Evolutionary conservation across 2,113 vertebrate species (phyloP).

Genomic region (Vimba vimba): DNA sequence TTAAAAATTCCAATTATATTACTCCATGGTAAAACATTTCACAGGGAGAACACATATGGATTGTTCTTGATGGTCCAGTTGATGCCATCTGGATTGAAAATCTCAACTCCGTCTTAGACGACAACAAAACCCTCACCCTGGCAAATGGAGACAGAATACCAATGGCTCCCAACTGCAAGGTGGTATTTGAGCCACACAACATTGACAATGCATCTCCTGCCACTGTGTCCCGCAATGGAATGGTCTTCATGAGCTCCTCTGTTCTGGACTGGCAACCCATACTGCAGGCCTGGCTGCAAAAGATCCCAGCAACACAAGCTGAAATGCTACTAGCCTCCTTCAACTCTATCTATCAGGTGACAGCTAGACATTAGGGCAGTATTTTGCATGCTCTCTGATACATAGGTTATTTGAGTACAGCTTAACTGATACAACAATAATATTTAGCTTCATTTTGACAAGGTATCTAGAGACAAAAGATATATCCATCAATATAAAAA

Average conservation of each 20-base stretch:
- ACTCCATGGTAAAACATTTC: neutral
- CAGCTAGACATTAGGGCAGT: neutral
- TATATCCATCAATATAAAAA: neutral
- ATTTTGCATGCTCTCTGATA: neutral
- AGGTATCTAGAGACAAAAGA: neutral
- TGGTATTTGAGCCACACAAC: conserved; percentile 81
- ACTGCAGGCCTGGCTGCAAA: conserved; percentile 77
- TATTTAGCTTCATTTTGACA: neutral
- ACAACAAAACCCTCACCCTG: conserved; percentile 81
- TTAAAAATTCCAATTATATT: neutral
- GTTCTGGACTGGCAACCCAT: conserved; percentile 77
- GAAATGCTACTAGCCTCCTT: conserved; percentile 75
- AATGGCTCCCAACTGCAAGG: conserved; percentile 80
- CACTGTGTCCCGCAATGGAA: conserved; percentile 80
- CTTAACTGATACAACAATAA: neutral
- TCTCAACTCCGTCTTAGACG: conserved; percentile 78
- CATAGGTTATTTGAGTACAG: neutral
- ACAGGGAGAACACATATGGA: conserved; percentile 79
- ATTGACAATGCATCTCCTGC: conserved; percentile 83
- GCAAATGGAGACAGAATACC: conserved; percentile 80
- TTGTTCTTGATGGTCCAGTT: conserved; percentile 78
- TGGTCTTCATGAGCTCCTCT: conserved; percentile 83
- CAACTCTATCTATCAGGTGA: conserved; percentile 80
- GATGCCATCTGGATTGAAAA: conserved; percentile 83
- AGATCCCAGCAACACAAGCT: conserved; percentile 71